phyloP scores from a whole-genome alignment of 2,113 vertebrate species.

The Gopherus flavomarginatus region DNA sequence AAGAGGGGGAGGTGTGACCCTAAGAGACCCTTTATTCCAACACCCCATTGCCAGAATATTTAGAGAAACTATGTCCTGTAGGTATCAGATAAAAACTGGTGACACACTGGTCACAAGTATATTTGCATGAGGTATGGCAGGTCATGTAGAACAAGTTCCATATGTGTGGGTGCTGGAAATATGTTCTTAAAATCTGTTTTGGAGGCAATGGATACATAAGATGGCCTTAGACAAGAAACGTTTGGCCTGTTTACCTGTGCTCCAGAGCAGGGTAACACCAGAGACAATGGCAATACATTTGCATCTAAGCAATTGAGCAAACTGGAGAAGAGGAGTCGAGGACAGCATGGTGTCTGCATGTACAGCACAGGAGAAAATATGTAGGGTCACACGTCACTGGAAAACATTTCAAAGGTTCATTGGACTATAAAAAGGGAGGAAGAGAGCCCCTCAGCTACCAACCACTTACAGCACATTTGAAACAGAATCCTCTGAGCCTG shows the following conservation, averaged over 20 bases:
- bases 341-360: neutral
- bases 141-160: neutral
- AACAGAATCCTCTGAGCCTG: neutral
- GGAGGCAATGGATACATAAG: neutral
- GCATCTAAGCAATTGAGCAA: neutral
- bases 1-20: neutral
- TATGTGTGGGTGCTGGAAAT: neutral
- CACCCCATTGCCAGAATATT: neutral
- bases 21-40: neutral
- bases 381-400: neutral
- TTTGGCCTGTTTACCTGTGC: neutral
- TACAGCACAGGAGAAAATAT: neutral
- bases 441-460: neutral
- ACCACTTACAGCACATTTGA: neutral
- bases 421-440: neutral
- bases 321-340: neutral
- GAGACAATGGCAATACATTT: neutral
- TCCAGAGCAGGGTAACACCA: neutral
- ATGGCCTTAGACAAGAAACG: neutral
- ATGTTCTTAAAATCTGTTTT: neutral
- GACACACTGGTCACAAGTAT: neutral
- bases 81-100: neutral
- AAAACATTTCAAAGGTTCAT: neutral
- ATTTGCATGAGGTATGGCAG: too few relatives aligned
- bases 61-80: neutral